Evolutionary conservation across 2,888 invertebrate genomes (phyloP), one percentile per base, ranked within the genome.

Genomic region (Drosophila flavopinicola): DNA sequence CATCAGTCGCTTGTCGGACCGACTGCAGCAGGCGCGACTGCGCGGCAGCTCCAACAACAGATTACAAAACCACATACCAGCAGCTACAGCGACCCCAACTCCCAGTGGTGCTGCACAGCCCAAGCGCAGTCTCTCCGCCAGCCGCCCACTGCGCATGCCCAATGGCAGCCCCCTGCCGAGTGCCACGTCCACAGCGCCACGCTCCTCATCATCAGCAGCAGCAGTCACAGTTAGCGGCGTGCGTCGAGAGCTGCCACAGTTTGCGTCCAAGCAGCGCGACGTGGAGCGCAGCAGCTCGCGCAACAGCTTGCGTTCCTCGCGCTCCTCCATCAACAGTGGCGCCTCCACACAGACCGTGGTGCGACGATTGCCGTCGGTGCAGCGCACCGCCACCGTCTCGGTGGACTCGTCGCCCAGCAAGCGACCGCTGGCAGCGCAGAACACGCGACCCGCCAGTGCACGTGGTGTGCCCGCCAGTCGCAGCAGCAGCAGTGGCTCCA

Each of bases 301-400:
- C 32, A 95, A 95, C 35, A 96, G 96, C 51, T 91, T 97, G 11
- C 93, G 96, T 20, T 96, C 96, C 85, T 97, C 97, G 0, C 92
- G 96, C 24, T 96, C 96, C 84, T 97, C 96, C 0, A 91, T 97
- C 49, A 96, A 96, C 87, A 96, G 96, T 88, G 94, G 95, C 2
- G 94, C 95, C 0, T 95, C 95, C 1, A 94, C 94, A 0, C 95
- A 94, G 51, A 96, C 96, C 0, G 96, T 96, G 0, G 96, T 96
- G 0, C 93, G 95, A 69, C 94, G 94, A 64, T 93, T 94, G 58
- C 93, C 94, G 3, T 58, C 86, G 3, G 77, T 75, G 15, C 79
- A 85, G 44, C 75, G 79, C n/a, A 60, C 63, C 1, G 66, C 85
- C 27, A 88, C 88, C 83, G 92, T 77, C 9, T 90, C 90, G 10